These are phyloP conservation scores for Monodelphis domestica DNA, from an alignment of 2,797 vertebrate genomes.

Conservation along the genomic window DNA sequence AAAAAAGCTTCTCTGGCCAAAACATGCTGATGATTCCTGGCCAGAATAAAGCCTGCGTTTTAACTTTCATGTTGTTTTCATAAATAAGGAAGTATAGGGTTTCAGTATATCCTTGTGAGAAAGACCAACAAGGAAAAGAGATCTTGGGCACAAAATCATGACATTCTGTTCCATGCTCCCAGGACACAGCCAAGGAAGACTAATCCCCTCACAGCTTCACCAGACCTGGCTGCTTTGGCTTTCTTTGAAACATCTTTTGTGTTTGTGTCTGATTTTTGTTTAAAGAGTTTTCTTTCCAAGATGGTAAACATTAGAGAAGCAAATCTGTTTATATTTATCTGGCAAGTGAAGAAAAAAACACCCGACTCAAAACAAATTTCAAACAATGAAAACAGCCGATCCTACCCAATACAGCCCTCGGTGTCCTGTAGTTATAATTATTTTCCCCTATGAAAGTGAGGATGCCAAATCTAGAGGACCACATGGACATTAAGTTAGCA, in stretches of 20 bases:
- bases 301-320: slow-evolving; percentile 53
- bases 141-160: background rate
- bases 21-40: background rate
- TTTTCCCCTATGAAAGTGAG: slow-evolving; percentile 36
- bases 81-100: background rate
- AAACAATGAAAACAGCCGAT: slow-evolving; percentile 49
- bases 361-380: slow-evolving; percentile 57
- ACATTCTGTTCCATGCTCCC: slow-evolving; percentile 10
- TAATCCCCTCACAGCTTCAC: background rate
- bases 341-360: slow-evolving; percentile 49
- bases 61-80: slow-evolving; percentile 35
- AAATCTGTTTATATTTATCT: slow-evolving; percentile 67
- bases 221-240: background rate
- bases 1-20: slow-evolving; percentile 3
- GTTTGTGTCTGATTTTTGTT: slow-evolving; percentile 64
- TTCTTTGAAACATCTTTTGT: slow-evolving; percentile 59
- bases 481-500: slow-evolving; percentile 6
- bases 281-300: slow-evolving; percentile 64
- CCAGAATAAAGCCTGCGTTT: slow-evolving; percentile 6
- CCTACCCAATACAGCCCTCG: slow-evolving; percentile 32
- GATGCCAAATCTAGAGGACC: slow-evolving; percentile 23
- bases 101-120: background rate
- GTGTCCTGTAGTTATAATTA: slow-evolving; percentile 37
- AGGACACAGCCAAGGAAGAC: background rate
- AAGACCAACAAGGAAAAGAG: background rate